A percentile compares a stretch with the other conserved stretches of the same genome.
These are phyloP conservation scores for Fragum whitleyi DNA, from an alignment of 2,888 invertebrate genomes.

Conservation along the genomic window DNA sequence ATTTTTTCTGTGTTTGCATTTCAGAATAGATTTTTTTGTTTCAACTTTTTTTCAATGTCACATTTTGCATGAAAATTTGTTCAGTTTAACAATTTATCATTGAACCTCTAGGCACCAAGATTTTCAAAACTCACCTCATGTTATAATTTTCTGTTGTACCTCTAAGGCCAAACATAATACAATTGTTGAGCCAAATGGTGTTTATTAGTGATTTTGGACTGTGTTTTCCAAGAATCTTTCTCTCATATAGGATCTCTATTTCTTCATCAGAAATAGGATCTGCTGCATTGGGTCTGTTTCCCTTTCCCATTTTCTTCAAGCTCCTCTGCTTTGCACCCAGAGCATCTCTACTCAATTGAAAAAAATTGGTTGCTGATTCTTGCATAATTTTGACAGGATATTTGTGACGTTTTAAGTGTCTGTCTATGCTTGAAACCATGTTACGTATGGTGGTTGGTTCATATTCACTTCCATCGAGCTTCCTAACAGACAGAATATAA, in stretches of 20 bases:
- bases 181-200: constrained; percentile 56
- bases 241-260: too few relatives aligned
- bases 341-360: constrained; percentile 26
- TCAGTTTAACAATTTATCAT: too few relatives aligned
- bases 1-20: too few relatives aligned
- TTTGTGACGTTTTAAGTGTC: too few relatives aligned
- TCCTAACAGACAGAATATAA: constrained; percentile 26
- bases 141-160: too few relatives aligned
- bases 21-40: too few relatives aligned
- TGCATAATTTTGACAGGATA: constrained; percentile 14
- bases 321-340: constrained; percentile 4
- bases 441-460: constrained; percentile 29
- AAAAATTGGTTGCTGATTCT: constrained; percentile 7
- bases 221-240: constrained; percentile 29
- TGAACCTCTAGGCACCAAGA: background rate
- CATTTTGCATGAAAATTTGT: too few relatives aligned
- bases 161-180: constrained; percentile 45
- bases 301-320: too few relatives aligned
- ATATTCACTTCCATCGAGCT: constrained; percentile 21
- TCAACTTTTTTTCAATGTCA: too few relatives aligned
- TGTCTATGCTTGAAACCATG: constrained; percentile 32
- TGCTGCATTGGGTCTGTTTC: constrained; percentile 25
- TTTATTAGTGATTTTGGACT: constrained; percentile 44
- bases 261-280: constrained; percentile 39
- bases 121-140: constrained; percentile 21